A percentile compares a stretch with the other conserved stretches of the same genome.
phyloP scores from a whole-genome alignment of 2,797 vertebrate genomes.

The Botia almorhae region DNA sequence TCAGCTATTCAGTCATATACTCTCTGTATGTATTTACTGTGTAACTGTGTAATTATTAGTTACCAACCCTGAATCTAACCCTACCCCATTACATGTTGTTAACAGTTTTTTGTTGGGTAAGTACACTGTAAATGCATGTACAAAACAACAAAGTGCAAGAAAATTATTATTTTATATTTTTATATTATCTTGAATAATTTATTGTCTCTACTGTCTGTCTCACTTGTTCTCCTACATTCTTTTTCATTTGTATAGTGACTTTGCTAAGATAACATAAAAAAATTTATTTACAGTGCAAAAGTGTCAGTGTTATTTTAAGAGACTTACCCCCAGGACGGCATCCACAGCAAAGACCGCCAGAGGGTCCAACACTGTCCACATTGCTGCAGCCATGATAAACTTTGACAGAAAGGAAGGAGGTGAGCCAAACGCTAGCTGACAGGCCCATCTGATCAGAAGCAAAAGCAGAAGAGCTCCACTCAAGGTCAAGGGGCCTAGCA shows the following conservation, averaged over 20 bases:
- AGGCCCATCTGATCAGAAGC: constrained; percentile 95
- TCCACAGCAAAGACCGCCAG: constrained; percentile 94
- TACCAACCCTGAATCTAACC: too few relatives aligned
- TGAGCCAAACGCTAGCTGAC: constrained; percentile 93
- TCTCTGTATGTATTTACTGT: too few relatives aligned
- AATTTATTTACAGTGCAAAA: constrained; percentile 86
- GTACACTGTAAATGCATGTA: too few relatives aligned
- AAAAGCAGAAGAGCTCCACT: constrained; percentile 83
- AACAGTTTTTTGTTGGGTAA: too few relatives aligned
- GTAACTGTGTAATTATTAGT: too few relatives aligned
- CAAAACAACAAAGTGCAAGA: too few relatives aligned
- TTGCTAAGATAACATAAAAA: constrained; percentile 84
- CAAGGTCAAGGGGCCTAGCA: constrained; percentile 91
- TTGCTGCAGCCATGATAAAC: constrained; percentile 92
- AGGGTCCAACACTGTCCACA: constrained; percentile 96
- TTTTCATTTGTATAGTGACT: constrained; percentile 80
- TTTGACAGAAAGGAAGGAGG: constrained; percentile 95
- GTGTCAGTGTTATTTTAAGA: constrained; percentile 90
- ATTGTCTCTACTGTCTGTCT: background rate
- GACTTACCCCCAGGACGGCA: constrained; percentile 97
- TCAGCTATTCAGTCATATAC: too few relatives aligned
- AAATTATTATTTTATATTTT: constrained; percentile 41
- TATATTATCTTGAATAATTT: constrained; percentile 39
- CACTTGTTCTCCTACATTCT: background rate
- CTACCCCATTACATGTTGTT: too few relatives aligned